These are phyloP conservation scores for Epicampocera succincta DNA, from an alignment of 2,888 invertebrate species.

Conservation along the genomic window DNA sequence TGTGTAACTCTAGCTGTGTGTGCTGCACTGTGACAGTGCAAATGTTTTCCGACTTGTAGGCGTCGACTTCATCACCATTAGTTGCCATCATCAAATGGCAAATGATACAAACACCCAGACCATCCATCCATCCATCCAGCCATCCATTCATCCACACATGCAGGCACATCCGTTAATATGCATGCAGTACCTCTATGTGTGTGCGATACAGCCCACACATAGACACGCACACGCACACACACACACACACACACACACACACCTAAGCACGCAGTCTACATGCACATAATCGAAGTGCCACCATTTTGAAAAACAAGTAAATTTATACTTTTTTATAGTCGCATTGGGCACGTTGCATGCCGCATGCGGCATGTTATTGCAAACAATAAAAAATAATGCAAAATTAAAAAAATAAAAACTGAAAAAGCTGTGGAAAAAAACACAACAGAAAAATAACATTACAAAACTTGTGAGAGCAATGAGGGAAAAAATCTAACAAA, in stretches of 20 bases:
- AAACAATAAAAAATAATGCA: constrained; percentile 69
- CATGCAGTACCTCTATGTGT: constrained; percentile 26
- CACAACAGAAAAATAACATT: constrained; percentile 61
- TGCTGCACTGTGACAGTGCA: constrained; percentile 68
- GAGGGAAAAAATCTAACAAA: constrained; percentile 15
- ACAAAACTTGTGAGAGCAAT: constrained; percentile 40
- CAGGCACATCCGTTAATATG: constrained; percentile 30
- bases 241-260: not conserved
- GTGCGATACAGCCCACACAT: constrained; percentile 39
- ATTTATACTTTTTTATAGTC: constrained; percentile 62
- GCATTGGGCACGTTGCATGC: constrained; percentile 70
- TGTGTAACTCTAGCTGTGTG: not conserved
- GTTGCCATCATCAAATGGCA: constrained; percentile 65
- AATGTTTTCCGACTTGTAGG: constrained; percentile 68
- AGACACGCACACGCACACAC: constrained; percentile 16
- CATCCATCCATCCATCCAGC: constrained; percentile 12
- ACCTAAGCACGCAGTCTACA: constrained; percentile 21
- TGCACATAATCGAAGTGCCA: constrained; percentile 64
- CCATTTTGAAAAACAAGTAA: constrained; percentile 68
- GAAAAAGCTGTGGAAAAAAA: constrained; percentile 12
- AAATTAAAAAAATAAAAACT: constrained; percentile 42
- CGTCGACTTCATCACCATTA: constrained; percentile 66
- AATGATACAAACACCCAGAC: constrained; percentile 41
- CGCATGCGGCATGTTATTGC: constrained; percentile 70
- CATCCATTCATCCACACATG: constrained; percentile 16